phyloP scores from a whole-genome alignment of 2,888 invertebrate genomes.

The Loripinus fragilis region DNA sequence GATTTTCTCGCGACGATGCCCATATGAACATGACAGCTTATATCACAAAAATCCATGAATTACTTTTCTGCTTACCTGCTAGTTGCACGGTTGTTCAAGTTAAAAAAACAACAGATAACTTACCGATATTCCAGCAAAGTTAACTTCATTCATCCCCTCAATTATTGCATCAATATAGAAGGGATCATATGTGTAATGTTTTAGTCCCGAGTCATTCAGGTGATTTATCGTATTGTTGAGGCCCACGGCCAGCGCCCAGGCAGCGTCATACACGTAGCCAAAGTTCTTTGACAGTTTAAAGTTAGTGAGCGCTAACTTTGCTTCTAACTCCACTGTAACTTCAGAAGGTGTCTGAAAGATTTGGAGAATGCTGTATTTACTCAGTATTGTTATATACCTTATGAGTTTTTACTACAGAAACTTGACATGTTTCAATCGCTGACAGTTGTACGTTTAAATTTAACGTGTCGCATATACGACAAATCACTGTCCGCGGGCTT shows the following conservation, averaged over 20 bases:
- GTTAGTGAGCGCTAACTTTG: neutral
- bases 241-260: constrained; percentile 51
- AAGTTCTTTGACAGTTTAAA: neutral
- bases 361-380: too few relatives aligned
- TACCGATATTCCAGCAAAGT: constrained; percentile 57
- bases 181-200: constrained; percentile 32
- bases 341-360: neutral
- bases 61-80: too few relatives aligned
- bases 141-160: constrained; percentile 33
- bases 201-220: constrained; percentile 10
- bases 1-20: too few relatives aligned
- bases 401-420: too few relatives aligned
- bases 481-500: too few relatives aligned
- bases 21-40: too few relatives aligned
- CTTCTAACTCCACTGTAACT: neutral
- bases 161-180: constrained; percentile 32
- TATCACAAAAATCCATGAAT: too few relatives aligned
- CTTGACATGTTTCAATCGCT: too few relatives aligned
- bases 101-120: constrained; percentile 7
- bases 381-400: too few relatives aligned
- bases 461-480: too few relatives aligned
- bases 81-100: too few relatives aligned
- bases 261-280: constrained; percentile 49
- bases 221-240: constrained; percentile 40
- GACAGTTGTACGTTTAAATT: too few relatives aligned